Evolutionary conservation across 2,888 invertebrate species (phyloP).

Genomic region (Ichneumoninae sp.): DNA sequence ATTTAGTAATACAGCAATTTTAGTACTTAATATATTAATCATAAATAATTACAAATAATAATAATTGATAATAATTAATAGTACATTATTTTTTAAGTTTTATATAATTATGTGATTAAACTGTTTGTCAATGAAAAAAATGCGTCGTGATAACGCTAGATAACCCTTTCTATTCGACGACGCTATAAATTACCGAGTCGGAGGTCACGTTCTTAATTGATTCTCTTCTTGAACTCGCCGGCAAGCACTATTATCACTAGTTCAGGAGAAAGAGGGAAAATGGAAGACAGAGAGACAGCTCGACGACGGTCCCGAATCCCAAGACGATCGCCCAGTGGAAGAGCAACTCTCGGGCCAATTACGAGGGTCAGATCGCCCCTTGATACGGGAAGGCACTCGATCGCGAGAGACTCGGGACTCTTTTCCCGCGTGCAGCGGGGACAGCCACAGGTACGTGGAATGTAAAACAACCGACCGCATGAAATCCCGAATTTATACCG

Average conservation of each 20-base stretch:
- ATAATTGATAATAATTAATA: too few species aligned
- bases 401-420: conserved; percentile 47
- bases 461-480: not conserved
- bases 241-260: conserved; percentile 35
- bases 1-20: too few species aligned
- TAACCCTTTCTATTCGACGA: conserved; percentile 56
- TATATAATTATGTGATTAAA: not conserved
- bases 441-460: conserved; percentile 12
- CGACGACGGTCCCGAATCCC: conserved; percentile 66
- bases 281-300: conserved; percentile 19
- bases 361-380: conserved; percentile 72
- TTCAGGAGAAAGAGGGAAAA: conserved; percentile 6
- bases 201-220: conserved; percentile 71
- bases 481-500: not conserved
- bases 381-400: conserved; percentile 61
- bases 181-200: conserved; percentile 65
- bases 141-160: conserved; percentile 48
- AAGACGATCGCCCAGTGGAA: conserved; percentile 61
- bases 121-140: conserved; percentile 12
- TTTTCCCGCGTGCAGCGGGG: not conserved
- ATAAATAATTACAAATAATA: too few species aligned
- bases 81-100: not conserved
- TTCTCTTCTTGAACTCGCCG: conserved; percentile 67
- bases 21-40: too few species aligned
- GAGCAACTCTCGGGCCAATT: conserved; percentile 74